Conservation (phyloP, 2,888 invertebrate species). For the Andrena camellia region DNA sequence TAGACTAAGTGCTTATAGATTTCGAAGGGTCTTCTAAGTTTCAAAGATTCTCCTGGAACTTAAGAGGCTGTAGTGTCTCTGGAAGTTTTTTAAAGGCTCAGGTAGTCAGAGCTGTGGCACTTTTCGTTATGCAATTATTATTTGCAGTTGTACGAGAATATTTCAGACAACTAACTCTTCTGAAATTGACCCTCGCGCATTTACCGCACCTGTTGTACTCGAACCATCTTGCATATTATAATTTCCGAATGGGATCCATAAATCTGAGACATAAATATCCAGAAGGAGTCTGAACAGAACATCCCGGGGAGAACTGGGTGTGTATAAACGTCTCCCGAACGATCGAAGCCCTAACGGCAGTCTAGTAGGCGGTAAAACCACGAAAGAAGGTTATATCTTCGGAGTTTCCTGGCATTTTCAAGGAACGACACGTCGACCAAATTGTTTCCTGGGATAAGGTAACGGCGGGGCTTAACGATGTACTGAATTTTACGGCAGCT, state of each 20-base stretch:
- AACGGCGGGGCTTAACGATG: slow-evolving; percentile 27
- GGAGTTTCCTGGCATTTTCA: not conserved
- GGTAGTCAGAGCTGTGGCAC: no score
- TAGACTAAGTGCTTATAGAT: no score
- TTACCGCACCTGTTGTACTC: not conserved
- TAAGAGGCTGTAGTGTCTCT: no score
- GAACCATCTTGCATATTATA: not conserved
- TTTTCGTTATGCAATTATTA: no score
- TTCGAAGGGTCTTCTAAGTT: no score
- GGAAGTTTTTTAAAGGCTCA: no score
- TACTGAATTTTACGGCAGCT: slow-evolving; percentile 39
- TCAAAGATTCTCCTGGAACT: no score
- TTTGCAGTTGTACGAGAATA: no score
- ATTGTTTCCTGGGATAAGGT: slow-evolving; percentile 46
- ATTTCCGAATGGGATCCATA: not conserved
- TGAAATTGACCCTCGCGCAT: not conserved
- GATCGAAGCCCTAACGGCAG: slow-evolving; percentile 6
- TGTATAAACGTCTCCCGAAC: not conserved
- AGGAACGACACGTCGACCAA: slow-evolving; percentile 11
- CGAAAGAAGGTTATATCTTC: not conserved
- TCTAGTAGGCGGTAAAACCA: not conserved
- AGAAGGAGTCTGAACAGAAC: not conserved
- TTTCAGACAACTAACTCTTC: not conserved
- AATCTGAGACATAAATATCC: not conserved
- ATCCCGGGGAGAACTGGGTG: not conserved